Evolutionary conservation across 1,140 invertebrate species (phyloP).

Genomic region (Caenorhabditis tropicalis): DNA sequence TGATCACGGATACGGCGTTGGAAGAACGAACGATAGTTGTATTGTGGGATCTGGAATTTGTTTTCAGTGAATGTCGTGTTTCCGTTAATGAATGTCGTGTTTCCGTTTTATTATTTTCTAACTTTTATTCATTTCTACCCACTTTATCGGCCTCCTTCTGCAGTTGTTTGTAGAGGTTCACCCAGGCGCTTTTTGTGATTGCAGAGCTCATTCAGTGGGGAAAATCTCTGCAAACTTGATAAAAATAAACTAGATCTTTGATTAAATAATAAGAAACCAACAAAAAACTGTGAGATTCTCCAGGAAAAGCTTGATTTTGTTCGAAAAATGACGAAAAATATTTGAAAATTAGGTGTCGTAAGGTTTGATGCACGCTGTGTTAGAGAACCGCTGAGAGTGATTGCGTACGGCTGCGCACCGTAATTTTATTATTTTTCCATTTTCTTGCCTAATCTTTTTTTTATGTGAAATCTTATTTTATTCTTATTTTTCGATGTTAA

Average conservation of each 20-base stretch:
- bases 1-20: constrained; percentile 63
- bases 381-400: no score
- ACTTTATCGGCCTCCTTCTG: constrained; percentile 54
- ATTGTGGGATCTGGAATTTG: constrained; percentile 61
- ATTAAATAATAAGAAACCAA: neutral
- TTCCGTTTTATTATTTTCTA: neutral
- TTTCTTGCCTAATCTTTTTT: neutral
- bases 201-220: constrained; percentile 45
- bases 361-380: neutral
- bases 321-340: neutral
- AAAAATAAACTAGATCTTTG: neutral
- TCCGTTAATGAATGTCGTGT: neutral
- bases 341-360: neutral
- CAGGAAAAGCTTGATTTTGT: no score
- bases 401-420: neutral
- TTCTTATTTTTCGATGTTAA: neutral
- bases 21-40: constrained; percentile 64
- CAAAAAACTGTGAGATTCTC: neutral
- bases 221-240: neutral
- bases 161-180: constrained; percentile 59
- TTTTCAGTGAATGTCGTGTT: neutral
- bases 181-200: constrained; percentile 54
- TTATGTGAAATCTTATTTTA: neutral
- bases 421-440: neutral
- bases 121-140: neutral